These are phyloP conservation scores for Augochlora pura DNA, from an alignment of 1,140 invertebrate genomes.

Conservation along the genomic window DNA sequence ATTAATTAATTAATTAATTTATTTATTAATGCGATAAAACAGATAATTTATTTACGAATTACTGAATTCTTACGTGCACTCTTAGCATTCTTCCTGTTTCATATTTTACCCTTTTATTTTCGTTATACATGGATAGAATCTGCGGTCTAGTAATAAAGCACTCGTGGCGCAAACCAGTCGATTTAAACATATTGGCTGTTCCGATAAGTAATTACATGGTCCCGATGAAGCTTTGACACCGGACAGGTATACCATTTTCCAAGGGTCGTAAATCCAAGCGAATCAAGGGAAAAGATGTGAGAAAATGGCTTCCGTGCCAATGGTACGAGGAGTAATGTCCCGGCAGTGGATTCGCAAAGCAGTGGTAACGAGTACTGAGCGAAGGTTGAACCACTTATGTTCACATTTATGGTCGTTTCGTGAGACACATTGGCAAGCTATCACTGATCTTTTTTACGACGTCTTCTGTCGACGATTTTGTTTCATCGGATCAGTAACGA, in stretches of 20 bases:
- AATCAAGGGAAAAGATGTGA: slow-evolving; percentile 8
- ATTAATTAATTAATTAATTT: too few relatives aligned
- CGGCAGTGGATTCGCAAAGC: slow-evolving; percentile 13
- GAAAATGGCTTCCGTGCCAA: slow-evolving; percentile 1
- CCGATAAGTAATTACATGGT: not conserved
- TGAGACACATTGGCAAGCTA: slow-evolving; percentile 14
- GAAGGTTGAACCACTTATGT: slow-evolving; percentile 33
- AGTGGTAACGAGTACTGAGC: slow-evolving; percentile 25
- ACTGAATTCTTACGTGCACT: too few relatives aligned
- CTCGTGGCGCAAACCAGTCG: not conserved
- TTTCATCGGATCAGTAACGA: not conserved
- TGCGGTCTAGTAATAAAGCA: too few relatives aligned
- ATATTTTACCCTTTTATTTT: too few relatives aligned
- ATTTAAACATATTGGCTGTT: not conserved
- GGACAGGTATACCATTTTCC: not conserved
- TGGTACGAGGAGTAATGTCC: slow-evolving; percentile 12
- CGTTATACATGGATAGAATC: too few relatives aligned
- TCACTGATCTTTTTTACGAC: slow-evolving; percentile 15
- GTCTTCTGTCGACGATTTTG: not conserved
- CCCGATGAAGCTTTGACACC: not conserved
- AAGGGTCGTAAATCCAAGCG: not conserved
- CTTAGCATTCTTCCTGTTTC: too few relatives aligned
- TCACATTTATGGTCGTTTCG: slow-evolving; percentile 36
- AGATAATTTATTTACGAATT: too few relatives aligned
- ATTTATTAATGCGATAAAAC: too few relatives aligned